Conservation (phyloP, 2,113 vertebrate genomes). For the Lagopus leucura region DNA sequence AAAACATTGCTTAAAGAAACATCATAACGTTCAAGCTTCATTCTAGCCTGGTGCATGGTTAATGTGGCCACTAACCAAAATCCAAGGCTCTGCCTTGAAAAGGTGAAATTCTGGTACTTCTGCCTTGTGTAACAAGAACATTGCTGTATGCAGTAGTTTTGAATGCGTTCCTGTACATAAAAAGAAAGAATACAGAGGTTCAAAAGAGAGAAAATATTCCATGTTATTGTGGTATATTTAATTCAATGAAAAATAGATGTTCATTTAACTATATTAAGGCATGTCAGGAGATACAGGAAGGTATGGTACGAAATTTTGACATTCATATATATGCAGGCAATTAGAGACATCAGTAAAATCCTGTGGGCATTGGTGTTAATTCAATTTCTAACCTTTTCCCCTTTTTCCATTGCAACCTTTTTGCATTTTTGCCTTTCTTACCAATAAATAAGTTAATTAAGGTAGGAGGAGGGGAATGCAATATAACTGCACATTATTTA, state of each 20-base stretch:
- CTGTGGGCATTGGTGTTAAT: slow-evolving; percentile 4
- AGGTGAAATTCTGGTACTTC: background rate
- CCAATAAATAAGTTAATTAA: background rate
- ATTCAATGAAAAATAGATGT: background rate
- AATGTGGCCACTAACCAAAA: background rate
- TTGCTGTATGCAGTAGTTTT: background rate
- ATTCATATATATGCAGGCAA: background rate
- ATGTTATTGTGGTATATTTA: background rate
- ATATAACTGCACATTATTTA: slow-evolving; percentile 66
- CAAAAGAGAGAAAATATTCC: background rate
- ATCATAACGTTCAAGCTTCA: background rate
- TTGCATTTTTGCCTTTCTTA: background rate
- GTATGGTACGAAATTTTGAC: slow-evolving; percentile 14
- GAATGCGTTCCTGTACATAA: background rate
- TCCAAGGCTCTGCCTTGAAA: background rate
- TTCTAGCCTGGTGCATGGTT: background rate
- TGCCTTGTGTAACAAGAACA: background rate
- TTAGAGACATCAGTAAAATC: slow-evolving; percentile 19
- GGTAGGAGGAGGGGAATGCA: background rate
- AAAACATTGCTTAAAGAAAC: slow-evolving; percentile 69
- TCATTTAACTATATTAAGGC: background rate
- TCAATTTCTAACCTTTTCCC: slow-evolving; percentile 21
- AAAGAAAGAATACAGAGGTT: background rate
- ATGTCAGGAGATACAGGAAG: slow-evolving; percentile 10
- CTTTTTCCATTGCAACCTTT: background rate